These are phyloP conservation scores for Epinephelus malabaricus DNA, from an alignment of 2,797 vertebrate species.

Conservation along the genomic window DNA sequence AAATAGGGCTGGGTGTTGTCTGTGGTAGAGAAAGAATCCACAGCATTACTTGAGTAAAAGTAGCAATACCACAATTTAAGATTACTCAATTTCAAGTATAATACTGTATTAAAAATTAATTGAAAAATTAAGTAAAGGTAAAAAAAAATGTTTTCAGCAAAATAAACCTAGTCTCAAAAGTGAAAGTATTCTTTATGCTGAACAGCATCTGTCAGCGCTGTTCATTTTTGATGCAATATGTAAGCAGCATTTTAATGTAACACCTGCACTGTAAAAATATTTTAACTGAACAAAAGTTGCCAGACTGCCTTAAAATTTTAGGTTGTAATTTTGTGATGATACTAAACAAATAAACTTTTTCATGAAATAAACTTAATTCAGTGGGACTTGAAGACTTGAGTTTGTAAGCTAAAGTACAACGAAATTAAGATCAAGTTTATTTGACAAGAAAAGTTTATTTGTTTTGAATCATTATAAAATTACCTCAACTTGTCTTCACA, in stretches of 20 bases:
- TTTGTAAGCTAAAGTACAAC: too few species aligned
- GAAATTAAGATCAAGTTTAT: too few species aligned
- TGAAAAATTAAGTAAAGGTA: not conserved
- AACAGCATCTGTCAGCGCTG: constrained; percentile 13
- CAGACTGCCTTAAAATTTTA: too few species aligned
- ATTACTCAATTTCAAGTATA: not conserved
- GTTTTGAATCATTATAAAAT: too few species aligned
- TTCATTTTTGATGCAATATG: constrained; percentile 10
- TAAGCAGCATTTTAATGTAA: not conserved
- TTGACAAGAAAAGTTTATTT: too few species aligned
- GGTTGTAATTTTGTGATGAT: too few species aligned
- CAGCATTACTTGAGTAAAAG: not conserved
- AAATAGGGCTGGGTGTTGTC: rapidly evolving
- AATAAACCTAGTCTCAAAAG: constrained; percentile 17
- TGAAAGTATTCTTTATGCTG: constrained; percentile 12
- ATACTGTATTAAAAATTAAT: not conserved
- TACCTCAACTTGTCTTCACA: too few species aligned
- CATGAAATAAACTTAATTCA: too few species aligned
- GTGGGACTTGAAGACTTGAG: too few species aligned
- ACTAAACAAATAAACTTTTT: too few species aligned
- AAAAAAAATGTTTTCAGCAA: not conserved
- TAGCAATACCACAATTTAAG: not conserved
- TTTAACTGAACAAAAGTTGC: too few species aligned
- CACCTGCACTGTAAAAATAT: too few species aligned
- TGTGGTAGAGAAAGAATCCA: not conserved